Conservation (phyloP, 1,140 invertebrate genomes). For the Chironomus striatipennis region DNA sequence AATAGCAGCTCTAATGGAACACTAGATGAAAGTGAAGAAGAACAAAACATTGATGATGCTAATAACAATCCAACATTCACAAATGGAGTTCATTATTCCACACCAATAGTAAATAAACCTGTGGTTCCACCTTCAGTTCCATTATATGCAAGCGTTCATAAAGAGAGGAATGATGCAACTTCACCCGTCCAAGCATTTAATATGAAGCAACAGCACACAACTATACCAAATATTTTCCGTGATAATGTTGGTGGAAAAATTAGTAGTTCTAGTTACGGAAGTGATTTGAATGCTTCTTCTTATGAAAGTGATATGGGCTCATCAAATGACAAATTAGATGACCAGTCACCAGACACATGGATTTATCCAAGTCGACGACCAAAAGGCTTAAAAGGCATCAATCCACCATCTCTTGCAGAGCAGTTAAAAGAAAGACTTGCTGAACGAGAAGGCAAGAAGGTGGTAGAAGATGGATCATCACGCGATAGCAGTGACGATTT, state of each 20-base stretch:
- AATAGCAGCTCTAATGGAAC: slow-evolving; percentile 32
- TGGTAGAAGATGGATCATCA: slow-evolving; percentile 46
- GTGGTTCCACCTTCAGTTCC: slow-evolving; percentile 9
- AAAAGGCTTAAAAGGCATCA: slow-evolving; percentile 42
- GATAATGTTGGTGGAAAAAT: slow-evolving; percentile 32
- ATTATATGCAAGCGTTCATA: slow-evolving; percentile 38
- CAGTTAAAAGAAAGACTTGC: slow-evolving; percentile 74
- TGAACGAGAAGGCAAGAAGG: slow-evolving; percentile 55
- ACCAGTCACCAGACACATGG: slow-evolving; percentile 37
- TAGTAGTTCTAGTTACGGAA: not conserved
- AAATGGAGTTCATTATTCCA: slow-evolving; percentile 28
- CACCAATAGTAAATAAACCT: slow-evolving; percentile 5
- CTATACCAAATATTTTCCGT: slow-evolving; percentile 36
- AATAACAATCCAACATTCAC: slow-evolving; percentile 29
- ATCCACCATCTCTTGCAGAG: slow-evolving; percentile 65
- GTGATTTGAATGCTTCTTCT: slow-evolving; percentile 25
- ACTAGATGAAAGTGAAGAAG: slow-evolving; percentile 24
- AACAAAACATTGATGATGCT: slow-evolving; percentile 27
- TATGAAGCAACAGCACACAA: slow-evolving; percentile 27
- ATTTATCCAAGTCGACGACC: slow-evolving; percentile 40
- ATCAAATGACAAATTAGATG: slow-evolving; percentile 37
- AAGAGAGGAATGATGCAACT: slow-evolving; percentile 32
- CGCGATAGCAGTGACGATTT: slow-evolving; percentile 53
- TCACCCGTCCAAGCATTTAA: slow-evolving; percentile 27
- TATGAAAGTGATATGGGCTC: slow-evolving; percentile 40